Conservation (phyloP, 2,888 invertebrate species). For the Thumatha senex region DNA sequence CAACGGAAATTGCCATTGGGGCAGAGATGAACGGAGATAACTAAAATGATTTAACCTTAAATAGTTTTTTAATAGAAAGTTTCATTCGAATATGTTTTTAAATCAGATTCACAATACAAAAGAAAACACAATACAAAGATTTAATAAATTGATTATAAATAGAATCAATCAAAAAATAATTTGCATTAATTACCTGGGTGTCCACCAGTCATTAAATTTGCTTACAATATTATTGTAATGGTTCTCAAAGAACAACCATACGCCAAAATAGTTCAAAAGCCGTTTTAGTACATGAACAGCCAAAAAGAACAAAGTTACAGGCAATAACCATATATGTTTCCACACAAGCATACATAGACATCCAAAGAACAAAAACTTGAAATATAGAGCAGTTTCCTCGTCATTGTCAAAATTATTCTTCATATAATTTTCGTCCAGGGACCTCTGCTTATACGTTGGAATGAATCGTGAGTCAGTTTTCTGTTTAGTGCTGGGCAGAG, state of each 20-base stretch:
- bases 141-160: too few relatives aligned
- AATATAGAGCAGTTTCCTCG: constrained; percentile 87
- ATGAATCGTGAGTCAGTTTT: constrained; percentile 67
- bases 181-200: constrained; percentile 70
- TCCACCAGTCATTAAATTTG: constrained; percentile 83
- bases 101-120: too few relatives aligned
- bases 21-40: too few relatives aligned
- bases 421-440: constrained; percentile 73
- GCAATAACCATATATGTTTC: constrained; percentile 92
- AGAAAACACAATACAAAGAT: too few relatives aligned
- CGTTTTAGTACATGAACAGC: constrained; percentile 86
- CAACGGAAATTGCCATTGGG: too few relatives aligned
- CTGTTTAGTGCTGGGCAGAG: constrained; percentile 60
- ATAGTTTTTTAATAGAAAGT: too few relatives aligned
- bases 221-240: constrained; percentile 66
- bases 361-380: constrained; percentile 91
- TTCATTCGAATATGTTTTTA: too few relatives aligned
- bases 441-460: constrained; percentile 68
- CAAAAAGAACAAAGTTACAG: constrained; percentile 90
- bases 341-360: constrained; percentile 93
- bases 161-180: too few relatives aligned
- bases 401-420: constrained; percentile 69
- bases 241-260: constrained; percentile 75
- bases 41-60: too few relatives aligned
- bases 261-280: constrained; percentile 76